Evolutionary conservation across 2,888 invertebrate species (phyloP).

Genomic region (Loripinus fragilis): DNA sequence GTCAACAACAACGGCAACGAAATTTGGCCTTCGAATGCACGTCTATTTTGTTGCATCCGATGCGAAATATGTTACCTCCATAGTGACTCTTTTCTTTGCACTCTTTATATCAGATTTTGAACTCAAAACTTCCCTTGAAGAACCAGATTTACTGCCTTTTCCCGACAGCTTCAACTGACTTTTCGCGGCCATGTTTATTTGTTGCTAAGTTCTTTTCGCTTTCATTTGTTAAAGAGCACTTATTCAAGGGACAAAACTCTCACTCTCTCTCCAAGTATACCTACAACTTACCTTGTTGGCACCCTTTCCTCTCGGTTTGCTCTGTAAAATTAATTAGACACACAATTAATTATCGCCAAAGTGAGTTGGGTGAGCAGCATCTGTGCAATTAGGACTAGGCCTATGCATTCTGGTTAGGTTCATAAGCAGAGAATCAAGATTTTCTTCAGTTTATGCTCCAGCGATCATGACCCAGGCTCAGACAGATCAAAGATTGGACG

Average conservation of each 20-base stretch:
- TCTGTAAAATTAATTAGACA: conserved; percentile 35
- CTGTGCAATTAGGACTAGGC: too few relatives aligned
- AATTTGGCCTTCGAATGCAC: too few relatives aligned
- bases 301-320: conserved; percentile 42
- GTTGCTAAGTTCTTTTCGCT: conserved; percentile 58
- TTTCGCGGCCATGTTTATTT: conserved; percentile 68
- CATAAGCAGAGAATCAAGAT: too few relatives aligned
- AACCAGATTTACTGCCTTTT: conserved; percentile 61
- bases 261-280: not conserved
- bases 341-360: too few relatives aligned
- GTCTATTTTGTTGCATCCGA: too few relatives aligned
- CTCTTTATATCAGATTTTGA: conserved; percentile 54
- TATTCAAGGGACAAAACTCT: conserved; percentile 45
- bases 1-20: too few relatives aligned
- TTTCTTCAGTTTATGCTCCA: too few relatives aligned
- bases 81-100: conserved; percentile 65
- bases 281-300: not conserved
- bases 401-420: too few relatives aligned
- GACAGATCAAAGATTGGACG: too few relatives aligned
- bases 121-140: conserved; percentile 44
- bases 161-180: conserved; percentile 55
- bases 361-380: too few relatives aligned
- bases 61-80: conserved; percentile 61
- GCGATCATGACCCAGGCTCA: too few relatives aligned
- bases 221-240: conserved; percentile 51